phyloP scores from a whole-genome alignment of 2,888 invertebrate species.

The Craniophora ligustri region DNA sequence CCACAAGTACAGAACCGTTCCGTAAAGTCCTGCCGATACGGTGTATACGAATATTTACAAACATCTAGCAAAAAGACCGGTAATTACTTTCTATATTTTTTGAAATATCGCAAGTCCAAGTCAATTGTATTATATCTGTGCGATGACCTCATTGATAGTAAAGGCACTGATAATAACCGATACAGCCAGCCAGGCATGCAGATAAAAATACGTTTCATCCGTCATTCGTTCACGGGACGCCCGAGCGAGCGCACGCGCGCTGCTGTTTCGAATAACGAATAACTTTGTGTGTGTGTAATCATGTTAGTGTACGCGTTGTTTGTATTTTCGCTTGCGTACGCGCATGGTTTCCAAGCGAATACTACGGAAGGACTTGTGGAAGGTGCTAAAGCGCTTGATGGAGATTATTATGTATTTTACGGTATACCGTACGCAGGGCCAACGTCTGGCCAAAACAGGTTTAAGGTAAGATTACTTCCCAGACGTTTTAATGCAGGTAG shows the following conservation, averaged over 20 bases:
- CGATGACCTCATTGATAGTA: constrained; percentile 25
- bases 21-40: background rate
- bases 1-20: background rate
- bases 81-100: background rate
- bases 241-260: constrained; percentile 14
- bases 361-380: constrained; percentile 73
- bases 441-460: constrained; percentile 67
- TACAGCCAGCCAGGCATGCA: constrained; percentile 1
- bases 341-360: constrained; percentile 63
- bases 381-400: constrained; percentile 63
- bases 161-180: constrained; percentile 4
- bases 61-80: background rate
- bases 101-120: background rate
- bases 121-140: constrained; percentile 16
- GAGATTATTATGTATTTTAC: constrained; percentile 70
- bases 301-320: constrained; percentile 55
- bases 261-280: background rate
- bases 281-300: constrained; percentile 13
- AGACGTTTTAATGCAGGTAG: constrained; percentile 4
- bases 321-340: constrained; percentile 49
- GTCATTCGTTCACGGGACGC: constrained; percentile 28
- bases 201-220: constrained; percentile 2
- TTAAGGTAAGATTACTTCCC: constrained; percentile 65
- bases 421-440: constrained; percentile 77
- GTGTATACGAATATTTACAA: background rate